Conservation (phyloP, 2,113 vertebrate genomes). For the Eptesicus fuscus region DNA sequence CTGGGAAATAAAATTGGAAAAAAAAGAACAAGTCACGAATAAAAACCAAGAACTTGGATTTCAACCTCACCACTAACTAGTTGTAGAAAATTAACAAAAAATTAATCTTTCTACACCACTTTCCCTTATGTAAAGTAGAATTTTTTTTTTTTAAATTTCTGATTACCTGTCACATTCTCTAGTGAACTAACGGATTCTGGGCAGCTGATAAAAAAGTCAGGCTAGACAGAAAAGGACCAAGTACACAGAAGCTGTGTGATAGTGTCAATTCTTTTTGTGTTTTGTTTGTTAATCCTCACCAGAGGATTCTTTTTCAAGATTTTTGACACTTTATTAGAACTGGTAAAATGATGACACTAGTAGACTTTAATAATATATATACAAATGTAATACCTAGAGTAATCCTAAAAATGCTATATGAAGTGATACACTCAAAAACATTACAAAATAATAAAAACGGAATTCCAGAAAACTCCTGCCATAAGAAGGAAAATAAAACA, state of each 20-base stretch:
- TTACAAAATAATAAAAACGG: not conserved
- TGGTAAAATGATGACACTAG: not conserved
- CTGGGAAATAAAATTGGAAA: constrained; percentile 76
- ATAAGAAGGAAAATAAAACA: not conserved
- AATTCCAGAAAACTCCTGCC: not conserved
- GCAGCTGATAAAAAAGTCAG: constrained; percentile 3
- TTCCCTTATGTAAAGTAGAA: not conserved
- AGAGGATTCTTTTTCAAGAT: not conserved
- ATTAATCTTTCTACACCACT: not conserved
- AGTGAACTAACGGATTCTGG: not conserved
- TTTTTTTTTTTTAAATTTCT: not conserved
- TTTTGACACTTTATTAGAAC: not conserved
- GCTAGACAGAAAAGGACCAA: not conserved
- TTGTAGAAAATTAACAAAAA: not conserved
- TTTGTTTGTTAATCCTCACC: too few relatives aligned
- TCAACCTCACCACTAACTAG: not conserved
- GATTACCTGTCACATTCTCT: not conserved
- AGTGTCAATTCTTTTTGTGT: not conserved
- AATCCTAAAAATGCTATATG: not conserved
- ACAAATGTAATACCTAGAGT: not conserved
- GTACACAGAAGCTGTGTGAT: not conserved
- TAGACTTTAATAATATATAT: not conserved
- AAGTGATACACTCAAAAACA: not conserved
- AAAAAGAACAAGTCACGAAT: constrained; percentile 24
- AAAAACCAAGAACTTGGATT: not conserved